Evolutionary conservation across 2,113 vertebrate genomes (phyloP).

Genomic region (Chrysochloris asiatica): DNA sequence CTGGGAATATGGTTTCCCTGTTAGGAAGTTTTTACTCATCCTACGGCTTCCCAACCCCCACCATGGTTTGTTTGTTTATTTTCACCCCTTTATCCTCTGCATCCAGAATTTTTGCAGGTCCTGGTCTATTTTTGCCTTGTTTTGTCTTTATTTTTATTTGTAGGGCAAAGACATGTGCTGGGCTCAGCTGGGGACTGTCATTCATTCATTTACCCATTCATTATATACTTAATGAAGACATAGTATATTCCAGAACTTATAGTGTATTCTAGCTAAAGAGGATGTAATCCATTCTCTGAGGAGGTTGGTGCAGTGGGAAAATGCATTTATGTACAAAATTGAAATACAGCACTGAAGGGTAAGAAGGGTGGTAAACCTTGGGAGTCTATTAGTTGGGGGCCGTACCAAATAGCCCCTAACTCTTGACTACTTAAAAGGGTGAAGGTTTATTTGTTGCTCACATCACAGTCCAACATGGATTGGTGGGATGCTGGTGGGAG

Average conservation of each 20-base stretch:
- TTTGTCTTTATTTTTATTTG: neutral
- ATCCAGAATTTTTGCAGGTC: neutral
- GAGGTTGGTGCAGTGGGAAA: neutral
- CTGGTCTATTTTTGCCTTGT: neutral
- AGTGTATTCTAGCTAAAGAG: neutral
- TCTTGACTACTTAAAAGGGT: neutral
- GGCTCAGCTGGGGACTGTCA: neutral
- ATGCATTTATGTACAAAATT: neutral
- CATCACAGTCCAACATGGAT: neutral
- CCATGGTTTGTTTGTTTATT: neutral
- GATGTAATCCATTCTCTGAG: neutral
- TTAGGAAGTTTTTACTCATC: too few species aligned
- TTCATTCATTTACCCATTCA: neutral
- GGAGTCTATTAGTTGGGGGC: neutral
- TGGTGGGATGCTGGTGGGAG: neutral
- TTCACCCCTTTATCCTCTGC: neutral
- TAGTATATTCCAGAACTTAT: neutral
- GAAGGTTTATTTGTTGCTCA: neutral
- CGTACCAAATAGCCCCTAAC: neutral
- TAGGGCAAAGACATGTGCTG: neutral
- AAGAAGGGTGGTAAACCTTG: neutral
- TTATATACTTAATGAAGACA: neutral
- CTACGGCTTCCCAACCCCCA: accelerated
- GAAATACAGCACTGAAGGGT: neutral
- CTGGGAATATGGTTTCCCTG: neutral